Percentiles rank a stretch among this genome's conserved stretches.
These are phyloP conservation scores for Sesamia inferens DNA, from an alignment of 2,888 invertebrate genomes.

Conservation along the genomic window DNA sequence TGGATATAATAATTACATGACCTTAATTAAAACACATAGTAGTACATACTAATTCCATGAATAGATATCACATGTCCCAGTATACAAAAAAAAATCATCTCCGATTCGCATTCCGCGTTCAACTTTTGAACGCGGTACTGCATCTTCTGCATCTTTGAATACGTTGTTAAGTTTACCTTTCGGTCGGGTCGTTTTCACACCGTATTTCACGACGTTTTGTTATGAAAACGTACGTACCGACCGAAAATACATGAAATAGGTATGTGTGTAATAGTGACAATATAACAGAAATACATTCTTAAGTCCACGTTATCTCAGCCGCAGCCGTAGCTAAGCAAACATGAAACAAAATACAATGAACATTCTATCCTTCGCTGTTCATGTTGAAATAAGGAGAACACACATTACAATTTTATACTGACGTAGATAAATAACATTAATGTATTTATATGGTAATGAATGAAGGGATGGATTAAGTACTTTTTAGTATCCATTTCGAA, in stretches of 20 bases:
- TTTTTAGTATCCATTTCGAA: background rate
- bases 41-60: background rate
- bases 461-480: conserved; percentile 6
- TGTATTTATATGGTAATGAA: conserved; percentile 18
- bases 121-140: conserved; percentile 18
- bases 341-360: background rate
- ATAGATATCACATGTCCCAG: background rate
- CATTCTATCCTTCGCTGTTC: background rate
- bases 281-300: background rate
- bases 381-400: background rate
- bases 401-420: background rate
- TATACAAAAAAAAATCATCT: too few relatives aligned
- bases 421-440: conserved; percentile 5
- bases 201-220: conserved; percentile 15
- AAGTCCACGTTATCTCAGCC: background rate
- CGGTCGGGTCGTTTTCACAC: background rate
- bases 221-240: conserved; percentile 11
- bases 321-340: background rate
- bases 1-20: background rate
- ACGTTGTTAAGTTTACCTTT: background rate
- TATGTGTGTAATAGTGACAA: background rate
- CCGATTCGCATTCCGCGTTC: background rate
- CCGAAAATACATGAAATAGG: conserved; percentile 5
- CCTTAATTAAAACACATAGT: background rate
- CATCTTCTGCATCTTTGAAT: background rate